Base-by-base conservation (phyloP, 2,113 vertebrate genomes). In the Rynchops niger region DNA sequence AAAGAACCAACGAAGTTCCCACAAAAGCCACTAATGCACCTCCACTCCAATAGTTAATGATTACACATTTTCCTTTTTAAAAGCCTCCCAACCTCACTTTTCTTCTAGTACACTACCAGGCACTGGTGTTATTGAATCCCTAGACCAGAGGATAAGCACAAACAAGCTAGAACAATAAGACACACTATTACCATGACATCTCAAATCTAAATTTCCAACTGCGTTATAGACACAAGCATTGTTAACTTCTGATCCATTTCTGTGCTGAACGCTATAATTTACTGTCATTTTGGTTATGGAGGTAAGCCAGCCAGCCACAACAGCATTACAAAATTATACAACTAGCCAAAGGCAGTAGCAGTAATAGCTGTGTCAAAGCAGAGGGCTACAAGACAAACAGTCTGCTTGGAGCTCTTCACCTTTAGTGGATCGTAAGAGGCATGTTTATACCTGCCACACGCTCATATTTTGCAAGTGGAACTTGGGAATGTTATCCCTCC, bases 221-320 rank as follows among this genome's bases (percentile, higher is more conserved):
- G 40, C 58, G 15, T 90, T 82, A 72, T 49, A 93, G 92, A 88
- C 89, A 76, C 83, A 87, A 90, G 81, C 59, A 79, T 58, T 89
- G 89, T 89, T 94, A 94, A 78, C 56, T 94, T 69, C 40, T 82
- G 84, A 87, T 94, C 86, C 83, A 92, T 87, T 95, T 94, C 62
- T 92, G 66, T 71, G 88, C 76, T 47, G 69, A 76, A 90, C 15
- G 76, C 73, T 95, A 8, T 82, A 91, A 97, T 98, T 97, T 89
- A 87, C 82, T 49, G 87, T 91, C 66, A 77, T 91, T 97, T 86
- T 97, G 92, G 89, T 72, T 94, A 50, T 53, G 95, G 91, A 93
- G 79, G 61, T 78, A 81, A 92, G 89, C 84, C 96, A 96, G 87
- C 21, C 73, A 94, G 89, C 84, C 95, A 94, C 92, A 95, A 71